These are phyloP conservation scores for Lepidocyrtoides sp. DNA, from an alignment of 2,888 invertebrate genomes.

Conservation along the genomic window DNA sequence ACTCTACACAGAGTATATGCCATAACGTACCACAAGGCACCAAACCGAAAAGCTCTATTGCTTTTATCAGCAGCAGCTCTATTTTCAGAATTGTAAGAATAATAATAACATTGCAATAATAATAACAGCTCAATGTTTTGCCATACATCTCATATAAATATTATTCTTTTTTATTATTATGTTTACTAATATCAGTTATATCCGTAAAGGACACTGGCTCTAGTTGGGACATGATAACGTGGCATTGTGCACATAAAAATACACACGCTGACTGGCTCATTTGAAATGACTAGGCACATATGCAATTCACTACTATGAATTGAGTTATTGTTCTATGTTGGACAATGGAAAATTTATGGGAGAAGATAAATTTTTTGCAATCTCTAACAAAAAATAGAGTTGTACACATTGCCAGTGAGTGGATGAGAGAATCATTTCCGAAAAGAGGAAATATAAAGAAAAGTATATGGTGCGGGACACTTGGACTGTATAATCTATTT, in stretches of 20 bases:
- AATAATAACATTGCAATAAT: constrained; percentile 27
- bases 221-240: not conserved
- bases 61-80: not conserved
- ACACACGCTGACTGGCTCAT: not conserved
- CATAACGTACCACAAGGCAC: no score
- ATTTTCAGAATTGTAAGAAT: not conserved
- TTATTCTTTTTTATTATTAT: not conserved
- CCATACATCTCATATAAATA: constrained; percentile 23
- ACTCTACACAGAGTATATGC: not conserved
- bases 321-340: constrained; percentile 73
- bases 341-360: constrained; percentile 74
- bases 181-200: not conserved
- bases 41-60: constrained; percentile 12
- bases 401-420: not conserved
- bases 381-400: constrained; percentile 52
- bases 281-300: constrained; percentile 33
- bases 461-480: constrained; percentile 41
- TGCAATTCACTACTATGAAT: constrained; percentile 59
- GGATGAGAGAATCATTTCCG: constrained; percentile 19
- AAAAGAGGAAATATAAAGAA: constrained; percentile 53
- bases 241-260: not conserved
- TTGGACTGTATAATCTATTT: constrained; percentile 58
- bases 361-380: constrained; percentile 70
- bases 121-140: constrained; percentile 39
- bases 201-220: not conserved